Evolutionary conservation across 92 coral and sea anemone species (phyloP), one percentile per base, ranked within the genome.

Genomic region (Palythoa grandis): DNA sequence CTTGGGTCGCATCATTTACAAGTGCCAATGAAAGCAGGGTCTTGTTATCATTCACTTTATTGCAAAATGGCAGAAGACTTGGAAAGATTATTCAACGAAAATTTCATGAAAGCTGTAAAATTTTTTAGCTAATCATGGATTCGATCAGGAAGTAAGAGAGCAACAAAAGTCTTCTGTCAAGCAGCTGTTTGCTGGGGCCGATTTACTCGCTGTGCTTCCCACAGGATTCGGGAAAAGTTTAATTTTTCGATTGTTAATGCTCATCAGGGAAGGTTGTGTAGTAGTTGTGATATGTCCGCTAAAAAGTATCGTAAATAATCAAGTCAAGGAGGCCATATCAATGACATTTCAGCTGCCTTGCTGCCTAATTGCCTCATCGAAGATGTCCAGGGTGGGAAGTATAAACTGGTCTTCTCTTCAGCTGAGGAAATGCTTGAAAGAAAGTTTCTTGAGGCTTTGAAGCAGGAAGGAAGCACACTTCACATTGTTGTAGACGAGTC

Each of bases 321-420:
- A 25, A 69, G 74, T 69, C 40, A 16, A 13, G 19, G 74, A 70
- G 75, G 75, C 75, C 52, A 70, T 70, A 19, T 70, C 75, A 25
- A 70, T 70, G 52, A n/a, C 22, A 70, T 70, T 70, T 70, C 75
- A 19, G 52, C 75, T 70, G 75, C 75, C 22, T 70, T 19, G 17
- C 75, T 70, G n/a, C n/a, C n/a, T n/a, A n/a, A n/a, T n/a, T n/a
- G n/a, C n/a, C 4, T 17, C 10, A 0, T 70, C 14, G 74, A 70
- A 17, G 74, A 37, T 70, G 22, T 70, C 75, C 37, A 23, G 23
- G 50, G 29, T 70, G 75, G 75, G 10, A 70, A 70, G 22, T 38
- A 11, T 37, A 35, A 70, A 25, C 75, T 70, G 75, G 75, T 70
- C 1, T 9, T 70, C 14, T 2, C 50, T 29, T 29, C 35, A 29